These are phyloP conservation scores for Agriopis leucophaearia DNA, from an alignment of 2,888 invertebrate genomes.

Conservation along the genomic window DNA sequence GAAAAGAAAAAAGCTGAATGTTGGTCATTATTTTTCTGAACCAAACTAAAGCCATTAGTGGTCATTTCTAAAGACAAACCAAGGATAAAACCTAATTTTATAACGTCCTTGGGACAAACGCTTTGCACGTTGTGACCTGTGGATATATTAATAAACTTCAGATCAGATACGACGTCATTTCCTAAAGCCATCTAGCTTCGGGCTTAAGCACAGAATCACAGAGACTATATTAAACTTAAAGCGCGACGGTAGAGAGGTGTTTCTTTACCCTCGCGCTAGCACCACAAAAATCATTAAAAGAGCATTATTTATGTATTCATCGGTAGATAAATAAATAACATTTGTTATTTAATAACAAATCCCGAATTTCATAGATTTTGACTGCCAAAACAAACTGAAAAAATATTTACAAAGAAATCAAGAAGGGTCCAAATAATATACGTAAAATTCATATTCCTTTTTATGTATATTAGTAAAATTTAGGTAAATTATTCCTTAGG, in stretches of 20 bases:
- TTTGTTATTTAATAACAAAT: neutral
- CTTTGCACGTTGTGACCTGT: too few species aligned
- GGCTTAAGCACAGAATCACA: too few species aligned
- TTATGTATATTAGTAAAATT: neutral
- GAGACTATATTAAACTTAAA: neutral
- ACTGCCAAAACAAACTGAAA: neutral
- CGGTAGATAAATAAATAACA: neutral
- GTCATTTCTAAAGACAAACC: too few species aligned
- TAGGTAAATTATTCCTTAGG: neutral
- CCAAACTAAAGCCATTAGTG: too few species aligned
- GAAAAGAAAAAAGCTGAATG: too few species aligned
- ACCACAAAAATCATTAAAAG: neutral
- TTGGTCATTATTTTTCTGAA: too few species aligned
- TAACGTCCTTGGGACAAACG: too few species aligned
- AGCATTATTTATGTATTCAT: neutral
- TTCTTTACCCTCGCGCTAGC: neutral
- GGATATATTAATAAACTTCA: too few species aligned
- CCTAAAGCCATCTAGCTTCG: too few species aligned
- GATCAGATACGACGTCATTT: too few species aligned
- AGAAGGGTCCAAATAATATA: constrained; percentile 9
- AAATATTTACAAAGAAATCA: constrained; percentile 1
- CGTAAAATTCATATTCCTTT: neutral
- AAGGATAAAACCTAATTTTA: too few species aligned
- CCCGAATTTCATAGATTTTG: neutral
- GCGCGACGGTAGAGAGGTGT: neutral